A percentile compares a stretch with the other conserved stretches of the same genome.
phyloP scores from a whole-genome alignment of 2,888 invertebrate genomes.

The Orthosia gracilis region DNA sequence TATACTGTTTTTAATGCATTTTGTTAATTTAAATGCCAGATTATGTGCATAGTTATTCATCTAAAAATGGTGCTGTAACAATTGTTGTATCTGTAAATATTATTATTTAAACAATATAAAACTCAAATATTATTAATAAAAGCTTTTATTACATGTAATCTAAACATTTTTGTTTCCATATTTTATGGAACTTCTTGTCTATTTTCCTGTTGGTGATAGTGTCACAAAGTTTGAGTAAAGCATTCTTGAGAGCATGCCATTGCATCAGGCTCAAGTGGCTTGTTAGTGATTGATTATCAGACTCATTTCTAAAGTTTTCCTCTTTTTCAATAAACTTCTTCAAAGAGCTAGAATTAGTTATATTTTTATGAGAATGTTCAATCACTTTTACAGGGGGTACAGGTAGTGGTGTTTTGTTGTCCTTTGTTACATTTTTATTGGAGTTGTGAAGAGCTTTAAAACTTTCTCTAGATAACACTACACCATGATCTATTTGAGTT shows the following conservation, averaged over 20 bases:
- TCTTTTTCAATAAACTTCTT: slow-evolving; percentile 81
- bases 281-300: slow-evolving; percentile 78
- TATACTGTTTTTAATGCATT: slow-evolving; percentile 68
- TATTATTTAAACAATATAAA: slow-evolving; percentile 71
- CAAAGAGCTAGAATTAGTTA: slow-evolving; percentile 76
- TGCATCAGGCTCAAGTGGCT: slow-evolving; percentile 89
- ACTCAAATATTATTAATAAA: slow-evolving; percentile 63
- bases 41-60: slow-evolving; percentile 70
- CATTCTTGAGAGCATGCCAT: slow-evolving; percentile 88
- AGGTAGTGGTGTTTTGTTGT: slow-evolving; percentile 20
- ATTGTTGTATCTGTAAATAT: slow-evolving; percentile 74
- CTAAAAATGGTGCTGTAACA: slow-evolving; percentile 84
- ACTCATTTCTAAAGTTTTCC: slow-evolving; percentile 80
- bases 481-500: slow-evolving; percentile 73
- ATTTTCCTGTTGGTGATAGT: slow-evolving; percentile 79
- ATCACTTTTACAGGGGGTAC: slow-evolving; percentile 9
- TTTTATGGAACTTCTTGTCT: slow-evolving; percentile 81
- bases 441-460: slow-evolving; percentile 50
- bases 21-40: slow-evolving; percentile 62
- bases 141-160: slow-evolving; percentile 82
- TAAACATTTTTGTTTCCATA: slow-evolving; percentile 87
- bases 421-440: slow-evolving; percentile 47
- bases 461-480: slow-evolving; percentile 71
- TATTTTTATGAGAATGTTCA: slow-evolving; percentile 74
- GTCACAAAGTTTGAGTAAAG: slow-evolving; percentile 77